Percentiles rank a stretch among this genome's conserved stretches.
Evolutionary conservation across 2,888 invertebrate genomes (phyloP).

Genomic region (Drosophila leonis): DNA sequence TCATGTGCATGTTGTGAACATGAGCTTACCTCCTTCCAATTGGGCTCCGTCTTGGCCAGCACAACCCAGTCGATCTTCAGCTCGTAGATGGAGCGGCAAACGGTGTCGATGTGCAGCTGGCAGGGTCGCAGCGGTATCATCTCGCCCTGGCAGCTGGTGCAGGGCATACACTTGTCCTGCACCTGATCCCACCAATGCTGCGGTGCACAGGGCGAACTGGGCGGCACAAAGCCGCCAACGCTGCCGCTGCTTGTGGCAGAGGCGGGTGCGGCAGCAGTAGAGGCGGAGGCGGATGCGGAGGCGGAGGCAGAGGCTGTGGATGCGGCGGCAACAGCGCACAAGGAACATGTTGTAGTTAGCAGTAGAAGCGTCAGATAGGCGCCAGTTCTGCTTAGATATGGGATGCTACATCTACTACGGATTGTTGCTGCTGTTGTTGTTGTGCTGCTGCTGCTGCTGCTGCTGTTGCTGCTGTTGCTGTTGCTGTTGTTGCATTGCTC

Average conservation of each 20-base stretch:
- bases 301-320: conserved; percentile 64
- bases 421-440: conserved; percentile 3
- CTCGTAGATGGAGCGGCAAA: conserved; percentile 90
- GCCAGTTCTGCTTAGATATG: conserved; percentile 45
- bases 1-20: neutral
- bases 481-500: conserved; percentile 11
- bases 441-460: conserved; percentile 15
- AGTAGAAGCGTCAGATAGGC: conserved; percentile 75
- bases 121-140: conserved; percentile 90
- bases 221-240: conserved; percentile 15
- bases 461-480: conserved; percentile 27
- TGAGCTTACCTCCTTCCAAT: conserved; percentile 84
- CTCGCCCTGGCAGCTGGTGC: conserved; percentile 89
- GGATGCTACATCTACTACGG: conserved; percentile 18
- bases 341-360: conserved; percentile 83
- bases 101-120: conserved; percentile 90
- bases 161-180: conserved; percentile 89
- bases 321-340: conserved; percentile 68
- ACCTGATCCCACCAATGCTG: conserved; percentile 90
- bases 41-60: conserved; percentile 85
- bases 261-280: conserved; percentile 6
- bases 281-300: conserved; percentile 47
- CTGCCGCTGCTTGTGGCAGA: conserved; percentile 3
- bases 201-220: conserved; percentile 86
- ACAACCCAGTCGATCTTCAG: conserved; percentile 89